Base-by-base conservation (phyloP, 2,113 vertebrate species). In the Etheostoma cragini region DNA sequence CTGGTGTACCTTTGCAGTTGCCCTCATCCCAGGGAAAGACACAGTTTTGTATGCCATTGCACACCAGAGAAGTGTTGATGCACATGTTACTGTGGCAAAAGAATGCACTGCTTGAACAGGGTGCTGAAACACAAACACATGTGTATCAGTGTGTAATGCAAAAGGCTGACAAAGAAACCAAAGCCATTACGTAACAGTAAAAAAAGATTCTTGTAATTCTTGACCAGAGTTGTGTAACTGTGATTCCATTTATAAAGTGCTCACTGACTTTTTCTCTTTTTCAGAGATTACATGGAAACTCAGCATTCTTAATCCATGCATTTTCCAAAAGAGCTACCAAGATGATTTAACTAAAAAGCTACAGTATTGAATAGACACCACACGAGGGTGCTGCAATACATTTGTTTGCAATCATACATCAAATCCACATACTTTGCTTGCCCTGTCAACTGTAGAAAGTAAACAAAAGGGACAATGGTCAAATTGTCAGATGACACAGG, bases 41-140 rank as follows among this genome's bases (percentile, higher is more conserved):
- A 84, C 98, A 99, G 93, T 99, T 99, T 72, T 99, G 98, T 67
- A 99, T 91, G 56, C 98, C 98, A 38, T 99, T 99, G 88, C 98
- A 99, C 82, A 98, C 97, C 85, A 99, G 94, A 77, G 97, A 97
- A 84, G 95, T 97, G 93, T 99, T 99, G 96, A 99, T 98, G 92
- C 98, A 99, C 98, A 99, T 99, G 95, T 97, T 98, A 90, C 96
- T 99, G 88, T 99, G 97, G 91, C 98, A 99, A 89, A 99, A 99
- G 91, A 97, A 99, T 16, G 96, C 94, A 82, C 90, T 94, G 72
- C 94, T 90, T 45, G 81, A 85, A 89, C 98, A 99, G 54, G 98
- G 98, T 81, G 98, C 98, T 99, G 87, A 47, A 93, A 91, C 35
- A 88, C 38, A 90, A 57, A 84, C 33, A 78, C 17, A 72, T 22